Conservation (phyloP, 2,888 invertebrate species). For the Diloba caeruleocephala region DNA sequence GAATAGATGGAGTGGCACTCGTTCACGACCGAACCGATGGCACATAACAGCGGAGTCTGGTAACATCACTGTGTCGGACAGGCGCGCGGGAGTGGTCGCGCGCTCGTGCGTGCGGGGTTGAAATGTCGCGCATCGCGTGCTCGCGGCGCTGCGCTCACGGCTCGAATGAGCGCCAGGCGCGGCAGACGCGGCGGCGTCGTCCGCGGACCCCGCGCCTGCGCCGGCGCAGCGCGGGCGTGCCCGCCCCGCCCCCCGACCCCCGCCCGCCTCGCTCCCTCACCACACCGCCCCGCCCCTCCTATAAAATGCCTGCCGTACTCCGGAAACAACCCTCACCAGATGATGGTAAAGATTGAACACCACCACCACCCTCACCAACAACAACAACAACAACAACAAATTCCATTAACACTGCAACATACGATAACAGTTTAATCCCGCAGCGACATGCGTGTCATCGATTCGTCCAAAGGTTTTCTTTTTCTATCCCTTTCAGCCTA, state of each 20-base stretch:
- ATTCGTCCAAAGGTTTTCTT: background rate
- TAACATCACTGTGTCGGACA: constrained; percentile 79
- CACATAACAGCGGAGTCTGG: constrained; percentile 82
- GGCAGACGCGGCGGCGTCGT: constrained; percentile 70
- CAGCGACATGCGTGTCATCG: background rate
- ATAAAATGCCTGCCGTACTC: constrained; percentile 50
- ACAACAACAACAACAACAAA: constrained; percentile 7
- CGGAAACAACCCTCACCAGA: constrained; percentile 52
- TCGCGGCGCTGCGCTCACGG: constrained; percentile 75
- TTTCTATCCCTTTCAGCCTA: background rate
- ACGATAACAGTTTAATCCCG: background rate
- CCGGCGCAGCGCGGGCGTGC: constrained; percentile 56
- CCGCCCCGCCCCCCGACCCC: constrained; percentile 58
- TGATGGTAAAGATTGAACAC: too few relatives aligned
- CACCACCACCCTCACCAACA: constrained; percentile 24
- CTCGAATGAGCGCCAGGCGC: constrained; percentile 77
- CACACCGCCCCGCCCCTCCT: constrained; percentile 51
- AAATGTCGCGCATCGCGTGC: constrained; percentile 72
- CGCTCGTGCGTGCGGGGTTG: constrained; percentile 63
- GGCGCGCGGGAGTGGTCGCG: constrained; percentile 75
- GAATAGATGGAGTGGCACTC: constrained; percentile 81
- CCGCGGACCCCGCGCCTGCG: constrained; percentile 56
- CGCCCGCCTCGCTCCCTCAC: constrained; percentile 38
- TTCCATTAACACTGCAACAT: background rate
- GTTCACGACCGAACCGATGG: constrained; percentile 79